Conservation (phyloP, 1,140 invertebrate genomes). For the Apis laboriosa region DNA sequence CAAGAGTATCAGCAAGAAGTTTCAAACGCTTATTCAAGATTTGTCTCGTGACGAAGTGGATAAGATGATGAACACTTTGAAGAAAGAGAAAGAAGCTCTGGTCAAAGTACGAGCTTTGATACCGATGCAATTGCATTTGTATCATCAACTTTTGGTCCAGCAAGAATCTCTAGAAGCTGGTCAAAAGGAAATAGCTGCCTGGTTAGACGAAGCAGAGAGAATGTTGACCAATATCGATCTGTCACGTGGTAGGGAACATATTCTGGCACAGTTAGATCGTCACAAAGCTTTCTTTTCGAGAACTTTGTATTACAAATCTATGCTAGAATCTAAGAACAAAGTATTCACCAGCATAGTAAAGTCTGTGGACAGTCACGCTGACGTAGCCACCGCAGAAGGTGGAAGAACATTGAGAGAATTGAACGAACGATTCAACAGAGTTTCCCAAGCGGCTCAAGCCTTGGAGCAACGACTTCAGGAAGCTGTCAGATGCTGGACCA, state of each 20-base stretch:
- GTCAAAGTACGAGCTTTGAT: conserved; percentile 91
- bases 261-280: conserved; percentile 88
- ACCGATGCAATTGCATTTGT: conserved; percentile 89
- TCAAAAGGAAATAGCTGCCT: conserved; percentile 90
- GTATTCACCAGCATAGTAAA: conserved; percentile 94
- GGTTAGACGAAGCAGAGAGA: conserved; percentile 92
- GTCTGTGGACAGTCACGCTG: conserved; percentile 86
- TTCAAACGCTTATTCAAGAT: conserved; percentile 94
- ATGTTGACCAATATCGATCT: conserved; percentile 85
- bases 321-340: conserved; percentile 97
- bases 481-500: conserved; percentile 91
- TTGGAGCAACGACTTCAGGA: conserved; percentile 91
- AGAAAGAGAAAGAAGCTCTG: conserved; percentile 93
- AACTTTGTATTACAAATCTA: conserved; percentile 94
- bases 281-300: conserved; percentile 94
- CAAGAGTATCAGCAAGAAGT: conserved; percentile 93
- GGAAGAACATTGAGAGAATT: conserved; percentile 87
- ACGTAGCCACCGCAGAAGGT: conserved; percentile 87
- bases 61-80: conserved; percentile 92
- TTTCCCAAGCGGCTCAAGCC: conserved; percentile 87
- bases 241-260: conserved; percentile 86
- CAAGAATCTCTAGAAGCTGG: conserved; percentile 94
- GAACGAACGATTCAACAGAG: conserved; percentile 90
- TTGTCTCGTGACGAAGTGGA: conserved; percentile 95
- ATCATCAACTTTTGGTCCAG: conserved; percentile 92